Evolutionary conservation across 1,140 invertebrate species (phyloP).

Genomic region (Lepidurus arcticus): DNA sequence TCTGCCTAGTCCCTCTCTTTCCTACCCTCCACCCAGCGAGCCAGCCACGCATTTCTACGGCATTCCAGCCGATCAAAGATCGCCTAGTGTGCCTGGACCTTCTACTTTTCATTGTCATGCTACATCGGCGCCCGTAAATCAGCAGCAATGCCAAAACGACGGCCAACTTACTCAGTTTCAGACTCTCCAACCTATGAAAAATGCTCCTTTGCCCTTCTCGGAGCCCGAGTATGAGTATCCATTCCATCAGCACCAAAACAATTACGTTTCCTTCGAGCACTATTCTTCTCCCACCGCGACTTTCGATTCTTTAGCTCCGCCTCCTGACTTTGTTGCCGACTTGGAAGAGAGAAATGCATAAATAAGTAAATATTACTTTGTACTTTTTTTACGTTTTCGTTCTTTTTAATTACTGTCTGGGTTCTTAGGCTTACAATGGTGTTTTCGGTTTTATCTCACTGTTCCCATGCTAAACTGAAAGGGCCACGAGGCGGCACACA

Average conservation of each 20-base stretch:
- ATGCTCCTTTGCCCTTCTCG: neutral
- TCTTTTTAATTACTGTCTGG: neutral
- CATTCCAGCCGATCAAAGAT: neutral
- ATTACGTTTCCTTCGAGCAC: neutral
- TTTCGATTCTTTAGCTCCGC: neutral
- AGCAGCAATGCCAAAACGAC: neutral
- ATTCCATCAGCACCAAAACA: conserved; percentile 2
- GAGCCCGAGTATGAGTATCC: neutral
- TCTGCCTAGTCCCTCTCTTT: neutral
- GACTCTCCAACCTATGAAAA: neutral
- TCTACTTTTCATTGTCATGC: neutral
- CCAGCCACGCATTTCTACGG: neutral
- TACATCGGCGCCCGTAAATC: neutral
- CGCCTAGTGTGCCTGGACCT: neutral
- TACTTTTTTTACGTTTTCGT: neutral
- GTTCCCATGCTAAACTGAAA: neutral
- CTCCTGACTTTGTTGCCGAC: neutral
- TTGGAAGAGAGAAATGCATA: neutral
- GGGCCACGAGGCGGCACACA: neutral
- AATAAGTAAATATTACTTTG: neutral
- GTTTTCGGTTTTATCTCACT: neutral
- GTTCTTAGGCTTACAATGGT: neutral
- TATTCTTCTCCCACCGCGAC: neutral
- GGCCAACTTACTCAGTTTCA: conserved; percentile 8
- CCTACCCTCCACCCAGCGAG: neutral